Evolutionary conservation across 2,888 invertebrate genomes (phyloP).

Genomic region (Ypsolopha scabrella): DNA sequence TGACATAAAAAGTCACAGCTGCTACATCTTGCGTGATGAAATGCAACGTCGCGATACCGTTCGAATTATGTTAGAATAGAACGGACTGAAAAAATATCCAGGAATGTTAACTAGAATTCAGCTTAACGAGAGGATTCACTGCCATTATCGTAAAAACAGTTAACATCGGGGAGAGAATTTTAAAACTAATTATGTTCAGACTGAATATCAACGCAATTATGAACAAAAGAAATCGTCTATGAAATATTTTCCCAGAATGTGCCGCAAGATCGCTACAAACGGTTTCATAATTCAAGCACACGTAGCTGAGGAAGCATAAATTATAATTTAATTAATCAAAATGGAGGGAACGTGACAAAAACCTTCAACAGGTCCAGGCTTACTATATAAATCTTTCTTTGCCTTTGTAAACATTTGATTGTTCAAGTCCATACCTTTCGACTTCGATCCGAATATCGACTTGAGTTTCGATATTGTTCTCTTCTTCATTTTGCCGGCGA

Average conservation of each 20-base stretch:
- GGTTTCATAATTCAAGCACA: no score
- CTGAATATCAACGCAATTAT: neutral
- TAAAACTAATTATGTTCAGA: no score
- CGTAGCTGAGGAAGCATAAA: neutral
- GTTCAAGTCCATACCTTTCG: constrained; percentile 37
- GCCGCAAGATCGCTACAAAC: no score
- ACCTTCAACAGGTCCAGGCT: constrained; percentile 14
- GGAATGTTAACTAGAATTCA: neutral
- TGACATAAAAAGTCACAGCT: constrained; percentile 32
- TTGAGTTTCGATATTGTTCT: constrained; percentile 59
- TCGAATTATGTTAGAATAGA: neutral
- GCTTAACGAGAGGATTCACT: neutral
- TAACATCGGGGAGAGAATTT: neutral
- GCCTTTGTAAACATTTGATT: neutral
- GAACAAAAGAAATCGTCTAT: neutral
- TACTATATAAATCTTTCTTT: constrained; percentile 3
- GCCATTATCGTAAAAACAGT: neutral
- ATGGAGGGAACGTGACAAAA: constrained; percentile 16
- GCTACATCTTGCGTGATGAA: constrained; percentile 4
- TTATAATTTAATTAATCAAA: constrained; percentile 8
- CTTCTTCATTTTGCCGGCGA: constrained; percentile 48
- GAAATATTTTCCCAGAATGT: neutral
- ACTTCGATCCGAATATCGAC: constrained; percentile 53
- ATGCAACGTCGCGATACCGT: neutral
- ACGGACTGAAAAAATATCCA: neutral